These are phyloP conservation scores for Zoanthus sociatus DNA, from an alignment of 92 coral and sea anemone species.

Conservation along the genomic window DNA sequence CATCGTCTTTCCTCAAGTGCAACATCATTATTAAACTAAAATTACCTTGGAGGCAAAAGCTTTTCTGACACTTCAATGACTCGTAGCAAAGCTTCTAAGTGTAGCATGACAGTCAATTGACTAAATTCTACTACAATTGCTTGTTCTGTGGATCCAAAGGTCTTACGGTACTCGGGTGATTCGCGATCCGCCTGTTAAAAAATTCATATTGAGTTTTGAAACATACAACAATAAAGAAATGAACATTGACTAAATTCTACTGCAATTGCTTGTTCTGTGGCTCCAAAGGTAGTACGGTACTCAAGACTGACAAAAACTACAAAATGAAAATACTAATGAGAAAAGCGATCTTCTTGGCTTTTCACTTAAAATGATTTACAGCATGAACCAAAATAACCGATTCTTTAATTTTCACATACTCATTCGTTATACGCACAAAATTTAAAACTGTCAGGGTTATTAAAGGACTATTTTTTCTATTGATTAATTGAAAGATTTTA, in stretches of 20 bases:
- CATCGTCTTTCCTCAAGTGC: background rate
- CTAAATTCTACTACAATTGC: slow-evolving; percentile 80
- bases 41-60: slow-evolving; percentile 86
- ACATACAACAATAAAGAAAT: background rate
- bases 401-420: too few relatives aligned
- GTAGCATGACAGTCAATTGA: slow-evolving; percentile 79
- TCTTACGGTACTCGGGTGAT: slow-evolving; percentile 82
- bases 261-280: slow-evolving; percentile 81
- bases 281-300: slow-evolving; percentile 75
- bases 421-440: too few relatives aligned
- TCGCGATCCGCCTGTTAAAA: slow-evolving; percentile 78
- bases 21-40: background rate
- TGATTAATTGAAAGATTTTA: too few relatives aligned
- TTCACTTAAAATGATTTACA: too few relatives aligned
- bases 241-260: slow-evolving; percentile 76
- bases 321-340: too few relatives aligned
- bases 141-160: slow-evolving; percentile 83
- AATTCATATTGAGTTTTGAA: background rate
- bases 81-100: slow-evolving; percentile 91
- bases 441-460: too few relatives aligned
- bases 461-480: too few relatives aligned
- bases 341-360: too few relatives aligned
- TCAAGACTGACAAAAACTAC: background rate
- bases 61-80: slow-evolving; percentile 84
- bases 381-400: too few relatives aligned